Evolutionary conservation across 2,113 vertebrate genomes (phyloP).

Genomic region (Gobius niger): DNA sequence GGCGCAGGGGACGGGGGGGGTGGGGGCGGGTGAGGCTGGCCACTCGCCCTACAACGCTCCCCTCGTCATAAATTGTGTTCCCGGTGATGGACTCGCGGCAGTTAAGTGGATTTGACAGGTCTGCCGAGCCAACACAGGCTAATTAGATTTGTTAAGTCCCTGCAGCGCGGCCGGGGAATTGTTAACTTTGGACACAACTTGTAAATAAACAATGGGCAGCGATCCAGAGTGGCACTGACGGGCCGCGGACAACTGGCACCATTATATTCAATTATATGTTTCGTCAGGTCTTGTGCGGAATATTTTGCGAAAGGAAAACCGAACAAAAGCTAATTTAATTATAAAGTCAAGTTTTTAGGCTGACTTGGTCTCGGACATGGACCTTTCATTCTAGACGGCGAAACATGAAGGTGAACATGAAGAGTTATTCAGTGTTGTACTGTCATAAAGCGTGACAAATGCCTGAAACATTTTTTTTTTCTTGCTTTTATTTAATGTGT

Average conservation of each 20-base stretch:
- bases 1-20: background rate
- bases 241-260: background rate
- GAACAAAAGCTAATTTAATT: no score
- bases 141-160: conserved; percentile 12
- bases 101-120: conserved; percentile 15
- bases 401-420: no score
- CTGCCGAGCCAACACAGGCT: conserved; percentile 6
- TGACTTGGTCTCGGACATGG: no score
- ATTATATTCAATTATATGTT: no score
- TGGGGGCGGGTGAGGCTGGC: background rate
- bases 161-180: background rate
- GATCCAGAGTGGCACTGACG: background rate
- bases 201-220: conserved; percentile 6
- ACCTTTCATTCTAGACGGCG: no score
- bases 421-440: no score
- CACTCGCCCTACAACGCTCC: background rate
- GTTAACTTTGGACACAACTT: conserved; percentile 9
- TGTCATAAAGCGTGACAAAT: no score
- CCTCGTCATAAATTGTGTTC: conserved; percentile 1
- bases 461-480: no score
- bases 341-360: no score
- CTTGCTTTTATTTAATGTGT: no score
- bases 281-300: no score
- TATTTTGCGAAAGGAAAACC: no score
- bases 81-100: conserved; percentile 3